phyloP scores from a whole-genome alignment of 2,888 invertebrate species.

The Plagodis pulveraria region DNA sequence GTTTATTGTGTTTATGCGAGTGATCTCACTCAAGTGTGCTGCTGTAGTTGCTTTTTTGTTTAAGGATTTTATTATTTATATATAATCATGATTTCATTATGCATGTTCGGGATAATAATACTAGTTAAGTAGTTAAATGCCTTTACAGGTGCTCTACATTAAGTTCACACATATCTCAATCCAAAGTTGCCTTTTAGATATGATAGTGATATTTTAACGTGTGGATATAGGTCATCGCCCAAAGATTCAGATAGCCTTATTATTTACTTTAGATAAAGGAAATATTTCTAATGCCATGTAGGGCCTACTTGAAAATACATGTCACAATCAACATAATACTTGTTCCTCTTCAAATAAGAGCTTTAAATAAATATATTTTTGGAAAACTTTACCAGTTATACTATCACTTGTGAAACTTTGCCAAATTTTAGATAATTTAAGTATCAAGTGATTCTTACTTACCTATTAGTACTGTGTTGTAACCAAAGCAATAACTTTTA shows the following conservation, averaged over 20 bases:
- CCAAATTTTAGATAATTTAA: conserved; percentile 75
- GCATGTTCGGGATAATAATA: conserved; percentile 71
- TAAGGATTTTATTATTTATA: conserved; percentile 54
- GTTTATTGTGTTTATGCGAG: conserved; percentile 78
- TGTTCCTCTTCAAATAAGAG: conserved; percentile 70
- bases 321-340: conserved; percentile 57
- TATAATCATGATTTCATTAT: conserved; percentile 60
- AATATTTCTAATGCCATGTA: conserved; percentile 55
- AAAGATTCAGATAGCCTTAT: conserved; percentile 71
- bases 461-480: conserved; percentile 69
- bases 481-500: conserved; percentile 83
- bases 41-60: conserved; percentile 76
- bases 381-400: conserved; percentile 64
- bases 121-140: conserved; percentile 71
- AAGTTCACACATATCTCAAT: conserved; percentile 79
- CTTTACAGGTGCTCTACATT: conserved; percentile 81
- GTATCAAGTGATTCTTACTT: conserved; percentile 73
- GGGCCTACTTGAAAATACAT: conserved; percentile 63
- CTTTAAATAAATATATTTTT: conserved; percentile 74
- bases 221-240: conserved; percentile 73
- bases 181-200: conserved; percentile 84
- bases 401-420: conserved; percentile 67
- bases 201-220: conserved; percentile 76
- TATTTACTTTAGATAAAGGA: conserved; percentile 72
- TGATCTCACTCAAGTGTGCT: conserved; percentile 74